Conservation (phyloP, 2,888 invertebrate genomes). For the Tholera decimalis region DNA sequence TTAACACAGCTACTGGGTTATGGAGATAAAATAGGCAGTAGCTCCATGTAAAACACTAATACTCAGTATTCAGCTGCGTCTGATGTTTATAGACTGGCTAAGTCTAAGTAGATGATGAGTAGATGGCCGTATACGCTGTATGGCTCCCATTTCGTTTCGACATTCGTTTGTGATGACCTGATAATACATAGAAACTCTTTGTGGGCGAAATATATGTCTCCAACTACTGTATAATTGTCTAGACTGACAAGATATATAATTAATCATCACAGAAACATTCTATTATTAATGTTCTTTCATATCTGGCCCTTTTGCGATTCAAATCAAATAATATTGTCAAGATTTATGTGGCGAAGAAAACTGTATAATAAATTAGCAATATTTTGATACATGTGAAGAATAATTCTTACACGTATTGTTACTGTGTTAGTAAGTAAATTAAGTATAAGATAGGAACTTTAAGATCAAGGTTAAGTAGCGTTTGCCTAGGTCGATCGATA, state of each 20-base stretch:
- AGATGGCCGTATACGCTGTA: too few species aligned
- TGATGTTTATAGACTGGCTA: too few species aligned
- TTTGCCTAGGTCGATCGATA: too few species aligned
- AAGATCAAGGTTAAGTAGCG: conserved; percentile 22
- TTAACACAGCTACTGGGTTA: too few species aligned
- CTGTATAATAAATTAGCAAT: conserved; percentile 15
- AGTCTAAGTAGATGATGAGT: too few species aligned
- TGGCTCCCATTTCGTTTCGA: too few species aligned
- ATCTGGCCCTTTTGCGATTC: conserved; percentile 13
- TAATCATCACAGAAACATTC: conserved; percentile 5
- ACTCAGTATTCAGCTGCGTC: too few species aligned
- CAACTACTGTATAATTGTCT: background rate
- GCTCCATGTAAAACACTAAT: too few species aligned
- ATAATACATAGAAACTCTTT: background rate
- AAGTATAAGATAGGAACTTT: conserved; percentile 18
- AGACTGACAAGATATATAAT: conserved; percentile 10
- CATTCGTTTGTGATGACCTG: background rate
- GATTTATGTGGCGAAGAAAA: conserved; percentile 13
- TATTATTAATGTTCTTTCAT: conserved; percentile 27
- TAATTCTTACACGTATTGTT: conserved; percentile 8
- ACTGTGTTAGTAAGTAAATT: background rate
- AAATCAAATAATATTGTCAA: conserved; percentile 17
- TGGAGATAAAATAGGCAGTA: too few species aligned
- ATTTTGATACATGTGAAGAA: conserved; percentile 20
- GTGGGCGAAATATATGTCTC: background rate